A percentile compares a stretch with the other conserved stretches of the same genome.
These are phyloP conservation scores for Ctenodactylus gundi DNA, from an alignment of 2,113 vertebrate genomes.

Conservation along the genomic window DNA sequence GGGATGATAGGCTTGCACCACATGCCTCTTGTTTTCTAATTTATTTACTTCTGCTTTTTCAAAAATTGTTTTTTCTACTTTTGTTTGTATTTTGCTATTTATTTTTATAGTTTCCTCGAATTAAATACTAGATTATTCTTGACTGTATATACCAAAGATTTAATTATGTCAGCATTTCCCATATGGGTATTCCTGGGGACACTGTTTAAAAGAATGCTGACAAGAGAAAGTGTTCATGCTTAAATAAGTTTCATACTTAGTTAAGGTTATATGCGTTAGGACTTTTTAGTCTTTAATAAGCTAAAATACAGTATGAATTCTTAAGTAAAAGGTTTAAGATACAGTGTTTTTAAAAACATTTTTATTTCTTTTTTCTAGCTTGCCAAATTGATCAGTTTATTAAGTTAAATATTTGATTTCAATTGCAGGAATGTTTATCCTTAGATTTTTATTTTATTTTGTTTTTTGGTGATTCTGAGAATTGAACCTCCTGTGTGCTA, in stretches of 20 bases:
- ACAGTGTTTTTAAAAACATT: background rate
- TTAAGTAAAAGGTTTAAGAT: background rate
- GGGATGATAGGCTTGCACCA: too few species aligned
- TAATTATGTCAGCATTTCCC: background rate
- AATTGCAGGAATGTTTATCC: background rate
- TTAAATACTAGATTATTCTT: too few species aligned
- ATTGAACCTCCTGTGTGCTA: background rate
- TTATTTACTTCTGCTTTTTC: too few species aligned
- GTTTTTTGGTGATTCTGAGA: background rate
- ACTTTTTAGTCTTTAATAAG: background rate
- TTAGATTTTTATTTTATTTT: background rate
- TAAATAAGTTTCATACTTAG: background rate
- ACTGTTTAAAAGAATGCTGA: background rate
- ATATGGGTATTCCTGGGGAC: background rate
- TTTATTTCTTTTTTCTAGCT: background rate
- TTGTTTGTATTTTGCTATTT: too few species aligned
- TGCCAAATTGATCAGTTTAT: background rate
- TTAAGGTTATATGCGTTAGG: background rate
- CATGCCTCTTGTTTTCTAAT: too few species aligned
- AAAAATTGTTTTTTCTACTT: too few species aligned
- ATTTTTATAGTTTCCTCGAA: too few species aligned
- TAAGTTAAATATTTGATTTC: constrained; percentile 7
- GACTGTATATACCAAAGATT: background rate
- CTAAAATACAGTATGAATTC: background rate
- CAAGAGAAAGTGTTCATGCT: background rate